Percentiles rank a stretch among this genome's conserved stretches.
Conservation (phyloP, 2,113 vertebrate genomes). For the Lanius collurio region DNA sequence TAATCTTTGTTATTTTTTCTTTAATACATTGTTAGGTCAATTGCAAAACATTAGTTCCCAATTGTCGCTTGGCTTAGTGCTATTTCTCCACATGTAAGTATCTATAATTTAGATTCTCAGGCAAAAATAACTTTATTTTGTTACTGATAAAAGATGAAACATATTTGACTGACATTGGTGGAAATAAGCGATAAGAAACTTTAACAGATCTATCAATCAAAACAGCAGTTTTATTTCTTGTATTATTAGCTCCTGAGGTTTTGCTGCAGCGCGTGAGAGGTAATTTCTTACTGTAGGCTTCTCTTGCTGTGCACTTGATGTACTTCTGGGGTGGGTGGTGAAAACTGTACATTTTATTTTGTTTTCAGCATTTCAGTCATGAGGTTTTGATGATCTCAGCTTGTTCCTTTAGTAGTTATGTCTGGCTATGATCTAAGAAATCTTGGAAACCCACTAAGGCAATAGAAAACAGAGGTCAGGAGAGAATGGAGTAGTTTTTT, state of each 20-base stretch:
- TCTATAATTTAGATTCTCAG: slow-evolving; percentile 15
- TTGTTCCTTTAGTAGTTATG: slow-evolving; percentile 42
- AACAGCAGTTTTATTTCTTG: slow-evolving; percentile 63
- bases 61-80: not conserved
- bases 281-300: slow-evolving; percentile 53
- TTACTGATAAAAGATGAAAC: slow-evolving; percentile 51
- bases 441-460: slow-evolving; percentile 13
- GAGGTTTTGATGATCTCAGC: slow-evolving; percentile 60
- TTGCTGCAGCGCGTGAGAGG: slow-evolving; percentile 36
- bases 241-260: slow-evolving; percentile 62
- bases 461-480: slow-evolving; percentile 29
- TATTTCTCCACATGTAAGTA: not conserved
- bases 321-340: slow-evolving; percentile 47
- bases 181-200: slow-evolving; percentile 67
- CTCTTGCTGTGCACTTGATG: slow-evolving; percentile 58
- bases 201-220: slow-evolving; percentile 67
- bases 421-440: slow-evolving; percentile 51
- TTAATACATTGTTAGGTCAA: not conserved
- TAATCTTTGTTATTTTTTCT: not conserved
- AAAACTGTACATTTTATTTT: slow-evolving; percentile 59
- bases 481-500: slow-evolving; percentile 27
- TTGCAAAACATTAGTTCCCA: not conserved
- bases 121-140: slow-evolving; percentile 56
- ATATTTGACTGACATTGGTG: slow-evolving; percentile 60
- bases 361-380: slow-evolving; percentile 39